Conservation (phyloP, 1,140 invertebrate genomes). For the Orius laevigatus region DNA sequence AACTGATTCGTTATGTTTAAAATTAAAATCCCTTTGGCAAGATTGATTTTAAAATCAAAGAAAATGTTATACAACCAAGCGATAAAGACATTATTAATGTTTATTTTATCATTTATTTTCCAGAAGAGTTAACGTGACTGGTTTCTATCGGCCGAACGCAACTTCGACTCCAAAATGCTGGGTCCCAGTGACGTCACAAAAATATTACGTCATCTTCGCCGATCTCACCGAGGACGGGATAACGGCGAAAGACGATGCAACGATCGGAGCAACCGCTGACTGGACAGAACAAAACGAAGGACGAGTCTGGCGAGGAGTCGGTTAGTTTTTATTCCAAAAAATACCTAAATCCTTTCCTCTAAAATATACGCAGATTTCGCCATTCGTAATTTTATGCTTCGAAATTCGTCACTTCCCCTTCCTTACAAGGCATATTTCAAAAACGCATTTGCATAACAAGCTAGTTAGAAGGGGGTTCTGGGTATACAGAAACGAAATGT, state of each 20-base stretch:
- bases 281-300: conserved; percentile 22
- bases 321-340: conserved; percentile 15
- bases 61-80: too few relatives aligned
- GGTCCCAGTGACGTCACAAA: conserved; percentile 20
- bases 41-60: neutral
- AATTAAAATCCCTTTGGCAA: too few relatives aligned
- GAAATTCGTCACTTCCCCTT: too few relatives aligned
- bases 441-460: too few relatives aligned
- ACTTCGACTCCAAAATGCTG: conserved; percentile 18
- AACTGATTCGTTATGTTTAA: conserved; percentile 1
- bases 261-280: conserved; percentile 19
- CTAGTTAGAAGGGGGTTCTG: too few relatives aligned
- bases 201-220: conserved; percentile 23
- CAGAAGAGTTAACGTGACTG: conserved; percentile 23
- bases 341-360: too few relatives aligned
- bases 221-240: conserved; percentile 17
- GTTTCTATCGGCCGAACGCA: conserved; percentile 17
- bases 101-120: conserved; percentile 10
- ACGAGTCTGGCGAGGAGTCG: conserved; percentile 21
- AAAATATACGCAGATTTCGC: too few relatives aligned
- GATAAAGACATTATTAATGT: too few relatives aligned
- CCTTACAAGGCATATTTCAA: too few relatives aligned
- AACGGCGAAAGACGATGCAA: conserved; percentile 20
- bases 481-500: too few relatives aligned
- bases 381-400: too few relatives aligned